These are phyloP conservation scores for Halichoerus grypus DNA, from an alignment of 2,113 vertebrate species.

Conservation along the genomic window DNA sequence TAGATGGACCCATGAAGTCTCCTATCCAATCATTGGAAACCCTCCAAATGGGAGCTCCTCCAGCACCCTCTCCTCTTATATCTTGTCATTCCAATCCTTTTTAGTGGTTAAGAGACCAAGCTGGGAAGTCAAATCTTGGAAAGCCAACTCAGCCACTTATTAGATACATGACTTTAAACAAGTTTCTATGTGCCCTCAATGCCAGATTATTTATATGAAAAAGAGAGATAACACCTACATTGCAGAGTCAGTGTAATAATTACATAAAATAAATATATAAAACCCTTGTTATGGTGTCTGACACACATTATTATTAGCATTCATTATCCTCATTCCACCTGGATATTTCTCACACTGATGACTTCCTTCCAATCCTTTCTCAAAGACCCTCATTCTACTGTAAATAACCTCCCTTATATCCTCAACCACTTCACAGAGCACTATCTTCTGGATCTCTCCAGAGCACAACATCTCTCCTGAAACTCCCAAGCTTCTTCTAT, in stretches of 20 bases:
- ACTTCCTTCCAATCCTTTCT: not conserved
- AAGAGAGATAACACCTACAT: not conserved
- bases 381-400: not conserved
- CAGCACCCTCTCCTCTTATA: not conserved
- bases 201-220: conserved; percentile 26
- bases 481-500: not conserved
- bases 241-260: not conserved
- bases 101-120: not conserved
- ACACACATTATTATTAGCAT: not conserved
- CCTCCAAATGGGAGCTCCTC: not conserved
- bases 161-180: not conserved
- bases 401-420: not conserved
- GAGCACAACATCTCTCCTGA: not conserved
- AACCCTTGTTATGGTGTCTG: not conserved
- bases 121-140: not conserved
- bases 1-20: not conserved
- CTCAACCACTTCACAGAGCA: not conserved
- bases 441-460: not conserved
- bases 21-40: not conserved
- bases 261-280: conserved; percentile 6
- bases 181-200: not conserved
- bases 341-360: conserved; percentile 34
- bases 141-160: not conserved
- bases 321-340: not conserved
- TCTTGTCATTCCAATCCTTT: not conserved